Evolutionary conservation across 53 echinoderm and acorn worm species (phyloP), one percentile per base, ranked within the genome.

Genomic region (Henricia sp.): DNA sequence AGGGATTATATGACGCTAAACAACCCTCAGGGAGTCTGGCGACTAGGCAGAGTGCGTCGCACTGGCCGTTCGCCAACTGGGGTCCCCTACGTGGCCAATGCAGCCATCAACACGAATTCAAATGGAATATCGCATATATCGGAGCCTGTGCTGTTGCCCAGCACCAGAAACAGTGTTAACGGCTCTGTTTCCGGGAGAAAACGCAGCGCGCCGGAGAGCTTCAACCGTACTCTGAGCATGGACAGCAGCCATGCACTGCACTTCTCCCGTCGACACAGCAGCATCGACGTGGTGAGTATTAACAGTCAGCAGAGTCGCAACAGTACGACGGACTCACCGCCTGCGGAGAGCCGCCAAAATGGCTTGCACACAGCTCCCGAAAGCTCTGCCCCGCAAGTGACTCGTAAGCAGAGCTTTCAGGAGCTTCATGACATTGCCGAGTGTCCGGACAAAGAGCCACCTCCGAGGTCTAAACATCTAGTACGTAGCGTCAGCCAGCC

Each of bases 1-100:
- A 68, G 96, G 11, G 96, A 96, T 42, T 96, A 96, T 72, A 96
- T 96, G 96, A 89, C 93, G 6, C 88, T 96, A 0, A 96, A 96
- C 54, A 89, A 93, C 50, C 91, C 96, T 11, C 93, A 96, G 70
- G 93, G 93, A 25, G 84, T 93, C 58, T 96, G 93, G 95, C 90
- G 88, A 9, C 74, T 95, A 6, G 90, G 88, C 16, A 80, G 85
- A 62, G 82, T 91, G 41, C 89, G 96, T n/a, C 86, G 91, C 30
- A 91, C 84, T 42, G 64, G 34, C 9, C 42, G 80, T 11, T 80
- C 80, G 33, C 29, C 59, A 1, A 84, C 88, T 41, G 87, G 91
- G 33, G 87, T 88, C 14, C 84, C 89, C 34, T 68, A 93, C 87
- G 39, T 68, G 90, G 84, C 84, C 83, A 59, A 48, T 51, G 55